A percentile compares a stretch with the other conserved stretches of the same genome.
phyloP scores from a whole-genome alignment of 2,113 vertebrate species.

The Laticauda colubrina region DNA sequence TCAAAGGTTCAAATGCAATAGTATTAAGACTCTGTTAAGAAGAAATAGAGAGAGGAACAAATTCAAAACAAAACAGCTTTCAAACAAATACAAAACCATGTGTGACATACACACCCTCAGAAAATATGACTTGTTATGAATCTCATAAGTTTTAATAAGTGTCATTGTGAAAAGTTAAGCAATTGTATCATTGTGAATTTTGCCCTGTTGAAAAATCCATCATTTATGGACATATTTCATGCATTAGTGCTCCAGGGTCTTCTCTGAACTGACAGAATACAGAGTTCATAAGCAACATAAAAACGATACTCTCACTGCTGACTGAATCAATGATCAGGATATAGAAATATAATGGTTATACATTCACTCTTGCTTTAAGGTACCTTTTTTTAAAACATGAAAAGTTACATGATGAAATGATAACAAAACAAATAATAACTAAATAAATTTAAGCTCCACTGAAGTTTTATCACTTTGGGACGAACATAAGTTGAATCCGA shows the following conservation, averaged over 20 bases:
- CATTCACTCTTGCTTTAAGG: not conserved
- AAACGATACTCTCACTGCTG: slow-evolving; percentile 29
- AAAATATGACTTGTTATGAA: slow-evolving; percentile 61
- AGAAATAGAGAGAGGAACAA: slow-evolving; percentile 41
- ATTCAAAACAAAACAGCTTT: slow-evolving; percentile 33
- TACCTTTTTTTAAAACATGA: not conserved
- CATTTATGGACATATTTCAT: slow-evolving; percentile 58
- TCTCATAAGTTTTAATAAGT: slow-evolving; percentile 68
- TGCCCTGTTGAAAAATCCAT: slow-evolving; percentile 61
- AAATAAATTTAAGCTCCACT: not conserved
- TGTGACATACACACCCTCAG: slow-evolving; percentile 25
- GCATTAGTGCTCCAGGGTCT: slow-evolving; percentile 46
- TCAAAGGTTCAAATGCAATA: slow-evolving; percentile 21
- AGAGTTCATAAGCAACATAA: slow-evolving; percentile 52
- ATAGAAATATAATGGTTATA: slow-evolving; percentile 34
- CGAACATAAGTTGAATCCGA: not conserved
- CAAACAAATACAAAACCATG: slow-evolving; percentile 55
- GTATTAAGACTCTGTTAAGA: slow-evolving; percentile 51
- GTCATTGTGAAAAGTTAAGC: slow-evolving; percentile 63
- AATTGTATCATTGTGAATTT: slow-evolving; percentile 64
- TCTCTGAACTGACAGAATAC: slow-evolving; percentile 48
- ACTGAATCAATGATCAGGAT: slow-evolving; percentile 32
- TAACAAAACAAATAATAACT: not conserved
- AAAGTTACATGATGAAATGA: slow-evolving; percentile 7
- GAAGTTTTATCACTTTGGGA: not conserved